Percentiles rank a stretch among this genome's conserved stretches.
These are phyloP conservation scores for Mystacornis crossleyi DNA, from an alignment of 2,113 vertebrate species.

Conservation along the genomic window DNA sequence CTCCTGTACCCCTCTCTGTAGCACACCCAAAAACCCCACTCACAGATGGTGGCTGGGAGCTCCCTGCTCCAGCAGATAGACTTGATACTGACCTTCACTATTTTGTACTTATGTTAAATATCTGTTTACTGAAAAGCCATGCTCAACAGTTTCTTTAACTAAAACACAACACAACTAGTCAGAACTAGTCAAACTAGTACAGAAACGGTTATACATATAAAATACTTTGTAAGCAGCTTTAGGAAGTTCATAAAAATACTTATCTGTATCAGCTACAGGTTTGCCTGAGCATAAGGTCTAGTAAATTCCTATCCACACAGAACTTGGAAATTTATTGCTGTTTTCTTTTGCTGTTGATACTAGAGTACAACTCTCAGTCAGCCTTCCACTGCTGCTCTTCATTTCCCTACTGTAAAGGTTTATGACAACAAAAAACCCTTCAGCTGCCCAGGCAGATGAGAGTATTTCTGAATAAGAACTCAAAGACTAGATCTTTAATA, in stretches of 20 bases:
- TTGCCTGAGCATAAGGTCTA: background rate
- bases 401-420: background rate
- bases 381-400: background rate
- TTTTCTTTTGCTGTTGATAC: background rate
- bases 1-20: rapidly evolving
- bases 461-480: background rate
- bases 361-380: background rate
- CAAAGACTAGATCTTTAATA: background rate
- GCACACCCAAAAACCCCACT: background rate
- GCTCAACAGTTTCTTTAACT: background rate
- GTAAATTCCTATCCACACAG: background rate
- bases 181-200: background rate
- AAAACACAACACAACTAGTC: background rate
- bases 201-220: background rate
- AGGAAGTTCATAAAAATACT: background rate
- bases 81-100: background rate
- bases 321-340: background rate
- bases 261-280: background rate
- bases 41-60: background rate
- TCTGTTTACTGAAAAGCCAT: background rate
- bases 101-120: background rate
- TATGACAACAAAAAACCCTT: background rate
- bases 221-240: background rate
- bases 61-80: background rate
- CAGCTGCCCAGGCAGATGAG: background rate